phyloP scores from a whole-genome alignment of 2,797 vertebrate genomes.

The Simalia tracyae region DNA sequence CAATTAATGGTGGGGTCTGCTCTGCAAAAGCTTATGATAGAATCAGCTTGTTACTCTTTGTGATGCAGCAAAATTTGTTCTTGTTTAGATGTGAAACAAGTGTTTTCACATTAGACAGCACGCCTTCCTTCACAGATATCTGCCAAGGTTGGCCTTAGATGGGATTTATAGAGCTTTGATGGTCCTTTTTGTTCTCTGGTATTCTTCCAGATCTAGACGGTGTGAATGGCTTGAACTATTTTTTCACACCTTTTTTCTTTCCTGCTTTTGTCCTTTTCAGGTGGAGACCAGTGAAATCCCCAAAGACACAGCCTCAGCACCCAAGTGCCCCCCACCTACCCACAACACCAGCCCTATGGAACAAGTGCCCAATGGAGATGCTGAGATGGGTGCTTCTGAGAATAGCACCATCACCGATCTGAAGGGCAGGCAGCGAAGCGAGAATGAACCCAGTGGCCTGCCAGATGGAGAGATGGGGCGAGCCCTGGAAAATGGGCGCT shows the following conservation, averaged over 20 bases:
- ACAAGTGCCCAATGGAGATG: conserved; percentile 86
- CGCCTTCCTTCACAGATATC: background rate
- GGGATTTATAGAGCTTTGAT: background rate
- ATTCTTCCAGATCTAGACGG: background rate
- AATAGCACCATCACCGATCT: conserved; percentile 60
- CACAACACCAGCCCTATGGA: conserved; percentile 77
- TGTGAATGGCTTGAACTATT: no score
- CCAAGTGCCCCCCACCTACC: conserved; percentile 77
- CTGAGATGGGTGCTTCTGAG: conserved; percentile 77
- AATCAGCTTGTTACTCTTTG: background rate
- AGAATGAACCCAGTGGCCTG: conserved; percentile 71
- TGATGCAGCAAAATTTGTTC: background rate
- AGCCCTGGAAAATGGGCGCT: conserved; percentile 86
- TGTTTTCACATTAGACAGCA: background rate
- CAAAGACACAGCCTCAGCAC: conserved; percentile 77
- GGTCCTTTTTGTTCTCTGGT: background rate
- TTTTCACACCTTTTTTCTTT: background rate
- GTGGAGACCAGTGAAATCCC: conserved; percentile 73
- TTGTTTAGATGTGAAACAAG: background rate
- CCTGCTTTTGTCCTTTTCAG: conserved; percentile 53
- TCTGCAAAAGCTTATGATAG: background rate
- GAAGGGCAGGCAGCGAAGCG: conserved; percentile 72
- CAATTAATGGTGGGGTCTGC: background rate
- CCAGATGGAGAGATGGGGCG: conserved; percentile 71
- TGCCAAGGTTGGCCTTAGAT: background rate